Percentiles rank a stretch among this genome's conserved stretches.
Evolutionary conservation across 2,113 vertebrate species (phyloP).

Genomic region (Gila orcuttii): DNA sequence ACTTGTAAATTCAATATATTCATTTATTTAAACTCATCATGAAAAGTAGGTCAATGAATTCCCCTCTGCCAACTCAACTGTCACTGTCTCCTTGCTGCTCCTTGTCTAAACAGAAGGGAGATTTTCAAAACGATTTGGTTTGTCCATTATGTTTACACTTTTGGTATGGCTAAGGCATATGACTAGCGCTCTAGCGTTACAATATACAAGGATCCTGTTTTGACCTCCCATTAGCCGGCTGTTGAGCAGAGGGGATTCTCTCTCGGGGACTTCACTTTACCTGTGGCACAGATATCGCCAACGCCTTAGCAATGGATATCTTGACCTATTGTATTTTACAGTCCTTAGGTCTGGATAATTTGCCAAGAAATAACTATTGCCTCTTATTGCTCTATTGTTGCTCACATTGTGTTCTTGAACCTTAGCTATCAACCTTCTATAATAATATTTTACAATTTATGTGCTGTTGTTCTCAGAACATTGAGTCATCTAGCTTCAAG

Average conservation of each 20-base stretch:
- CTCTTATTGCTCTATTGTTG: neutral
- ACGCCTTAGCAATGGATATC: conserved; percentile 2
- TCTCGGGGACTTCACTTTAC: neutral
- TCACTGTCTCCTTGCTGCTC: conserved; percentile 40
- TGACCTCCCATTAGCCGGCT: conserved; percentile 14
- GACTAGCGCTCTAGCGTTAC: neutral
- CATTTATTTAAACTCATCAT: neutral
- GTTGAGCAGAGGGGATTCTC: neutral
- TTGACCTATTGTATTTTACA: neutral
- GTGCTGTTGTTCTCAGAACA: conserved; percentile 2
- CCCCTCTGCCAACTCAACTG: conserved; percentile 2
- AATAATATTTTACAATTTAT: neutral
- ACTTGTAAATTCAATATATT: neutral
- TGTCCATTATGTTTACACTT: conserved; percentile 38
- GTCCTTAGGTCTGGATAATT: neutral
- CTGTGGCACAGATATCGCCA: neutral
- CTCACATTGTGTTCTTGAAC: neutral
- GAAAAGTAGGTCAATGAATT: conserved; percentile 24
- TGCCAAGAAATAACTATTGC: neutral
- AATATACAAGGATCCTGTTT: conserved; percentile 12
- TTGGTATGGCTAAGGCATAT: conserved; percentile 17
- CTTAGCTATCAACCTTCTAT: neutral
- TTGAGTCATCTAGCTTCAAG: conserved; percentile 15
- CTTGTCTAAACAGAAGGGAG: conserved; percentile 40
- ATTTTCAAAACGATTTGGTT: conserved; percentile 33